Conservation (phyloP, 2,888 invertebrate genomes). For the Sminthurinus aureus region DNA sequence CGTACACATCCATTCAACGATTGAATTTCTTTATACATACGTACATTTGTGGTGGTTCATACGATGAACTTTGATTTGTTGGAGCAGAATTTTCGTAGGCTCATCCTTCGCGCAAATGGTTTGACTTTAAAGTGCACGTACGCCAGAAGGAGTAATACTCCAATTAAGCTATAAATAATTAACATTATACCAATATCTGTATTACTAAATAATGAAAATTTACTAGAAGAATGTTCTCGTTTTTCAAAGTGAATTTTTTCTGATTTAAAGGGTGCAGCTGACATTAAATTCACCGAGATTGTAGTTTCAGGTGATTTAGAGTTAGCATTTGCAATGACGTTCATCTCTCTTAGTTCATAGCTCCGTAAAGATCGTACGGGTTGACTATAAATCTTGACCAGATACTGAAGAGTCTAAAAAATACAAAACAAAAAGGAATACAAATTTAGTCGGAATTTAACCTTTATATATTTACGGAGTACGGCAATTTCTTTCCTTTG, state of each 20-base stretch:
- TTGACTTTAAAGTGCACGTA: slow-evolving; percentile 72
- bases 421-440: too few species aligned
- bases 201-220: slow-evolving; percentile 66
- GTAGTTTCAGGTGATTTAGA: neutral
- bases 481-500: too few species aligned
- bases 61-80: slow-evolving; percentile 14
- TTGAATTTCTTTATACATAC: too few species aligned
- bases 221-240: slow-evolving; percentile 17
- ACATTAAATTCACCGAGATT: slow-evolving; percentile 22
- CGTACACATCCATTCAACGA: too few species aligned
- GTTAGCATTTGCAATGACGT: neutral
- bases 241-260: neutral
- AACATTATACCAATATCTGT: slow-evolving; percentile 80
- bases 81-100: slow-evolving; percentile 37
- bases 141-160: slow-evolving; percentile 76
- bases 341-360: neutral
- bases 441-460: too few species aligned
- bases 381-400: slow-evolving; percentile 68
- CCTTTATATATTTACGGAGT: too few species aligned
- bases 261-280: slow-evolving; percentile 3
- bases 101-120: slow-evolving; percentile 45
- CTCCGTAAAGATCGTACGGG: slow-evolving; percentile 39
- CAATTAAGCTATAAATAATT: slow-evolving; percentile 77
- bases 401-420: too few species aligned
- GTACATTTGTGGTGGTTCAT: neutral